Base-by-base conservation (phyloP, 2,888 invertebrate species). In the Noctua janthe region DNA sequence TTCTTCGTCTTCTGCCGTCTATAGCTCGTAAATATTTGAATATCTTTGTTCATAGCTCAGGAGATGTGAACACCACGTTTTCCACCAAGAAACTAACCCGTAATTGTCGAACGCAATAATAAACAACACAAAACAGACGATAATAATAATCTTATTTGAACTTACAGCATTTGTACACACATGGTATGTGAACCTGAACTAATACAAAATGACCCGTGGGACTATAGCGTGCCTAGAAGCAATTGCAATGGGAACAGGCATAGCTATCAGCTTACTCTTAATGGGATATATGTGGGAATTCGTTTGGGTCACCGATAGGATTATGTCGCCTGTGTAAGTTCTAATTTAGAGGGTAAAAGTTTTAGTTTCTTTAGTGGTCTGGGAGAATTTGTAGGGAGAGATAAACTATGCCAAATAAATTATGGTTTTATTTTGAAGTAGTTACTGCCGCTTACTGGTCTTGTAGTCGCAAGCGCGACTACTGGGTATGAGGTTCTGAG, bases 191-290 rank as follows among this genome's bases (percentile, higher is more conserved):
- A 80, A 87, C 77, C 13, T 69, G 51, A 51, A 72, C 49, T 54
- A 62, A 64, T 43, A 81, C 69, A 69, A 74, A 78, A 80, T 86
- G 82, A 74, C 85, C 88, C 81, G 71, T 49, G 15, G 70, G 29
- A 74, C 77, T 47, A 59, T 83, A 2, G 92, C 94, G 94, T 94
- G 94, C 89, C 88, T 90, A 83, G 85, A 83, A 82, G 94, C 94
- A 93, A 93, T 94, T 94, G 85, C 82, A 87, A 89, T 83, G 71
- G 70, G 79, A 67, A 78, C 83, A 88, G 88, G 82, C 88, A 86
- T 84, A 71, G 76, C 80, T 90, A 90, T 88, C 87, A 82, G 87
- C 80, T 87, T 88, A 87, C 88, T 83, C 80, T 80, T 90, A 87
- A 90, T 90, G 82, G 88, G 84, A 92, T 90, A 88, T 89, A 90